These are phyloP conservation scores for Suricata suricatta DNA, from an alignment of 2,113 vertebrate genomes.

Conservation along the genomic window DNA sequence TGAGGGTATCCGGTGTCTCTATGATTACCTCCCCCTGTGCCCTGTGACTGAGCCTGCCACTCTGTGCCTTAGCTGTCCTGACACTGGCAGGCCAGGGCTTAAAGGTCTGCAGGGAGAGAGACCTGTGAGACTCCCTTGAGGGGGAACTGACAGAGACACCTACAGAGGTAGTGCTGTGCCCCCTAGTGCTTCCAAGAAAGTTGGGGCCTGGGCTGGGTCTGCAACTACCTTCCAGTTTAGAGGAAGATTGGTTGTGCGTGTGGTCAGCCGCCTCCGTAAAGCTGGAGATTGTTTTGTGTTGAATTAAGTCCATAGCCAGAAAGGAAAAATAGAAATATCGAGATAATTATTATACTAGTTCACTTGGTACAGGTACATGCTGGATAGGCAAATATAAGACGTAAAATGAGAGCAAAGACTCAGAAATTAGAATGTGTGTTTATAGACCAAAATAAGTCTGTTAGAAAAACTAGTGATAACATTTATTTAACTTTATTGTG, in stretches of 20 bases:
- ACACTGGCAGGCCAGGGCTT: background rate
- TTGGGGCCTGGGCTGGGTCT: slow-evolving; percentile 88
- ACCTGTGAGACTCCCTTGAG: background rate
- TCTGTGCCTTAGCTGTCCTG: background rate
- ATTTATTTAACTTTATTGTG: background rate
- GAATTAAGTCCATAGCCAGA: background rate
- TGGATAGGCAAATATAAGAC: background rate
- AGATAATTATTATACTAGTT: background rate
- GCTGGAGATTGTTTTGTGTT: background rate
- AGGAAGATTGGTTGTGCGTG: background rate
- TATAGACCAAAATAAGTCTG: background rate
- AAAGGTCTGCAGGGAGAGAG: background rate
- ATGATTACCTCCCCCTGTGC: background rate
- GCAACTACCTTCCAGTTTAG: slow-evolving; percentile 93
- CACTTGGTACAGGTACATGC: background rate
- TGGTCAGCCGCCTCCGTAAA: background rate
- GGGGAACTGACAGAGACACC: background rate
- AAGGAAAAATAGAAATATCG: background rate
- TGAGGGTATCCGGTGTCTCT: background rate
- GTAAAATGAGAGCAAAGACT: background rate
- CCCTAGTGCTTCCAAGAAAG: slow-evolving; percentile 92
- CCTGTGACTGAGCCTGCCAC: background rate
- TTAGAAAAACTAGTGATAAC: background rate
- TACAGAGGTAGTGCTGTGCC: background rate
- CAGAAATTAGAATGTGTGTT: background rate